These are phyloP conservation scores for Ctenomys sociabilis DNA, from an alignment of 2,113 vertebrate genomes.

Conservation along the genomic window DNA sequence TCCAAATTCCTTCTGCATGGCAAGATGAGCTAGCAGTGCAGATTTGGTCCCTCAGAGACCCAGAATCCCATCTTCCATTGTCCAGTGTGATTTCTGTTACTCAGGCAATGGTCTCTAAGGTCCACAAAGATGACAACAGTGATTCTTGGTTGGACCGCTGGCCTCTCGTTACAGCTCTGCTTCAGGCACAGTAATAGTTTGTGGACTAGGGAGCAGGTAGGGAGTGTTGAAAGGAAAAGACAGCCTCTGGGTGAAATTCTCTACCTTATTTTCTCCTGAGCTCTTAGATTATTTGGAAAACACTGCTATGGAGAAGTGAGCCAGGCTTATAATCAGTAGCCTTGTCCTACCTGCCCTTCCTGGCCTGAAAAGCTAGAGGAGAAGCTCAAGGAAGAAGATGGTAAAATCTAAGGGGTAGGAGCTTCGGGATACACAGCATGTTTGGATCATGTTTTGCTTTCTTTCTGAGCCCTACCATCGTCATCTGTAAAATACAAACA, in stretches of 20 bases:
- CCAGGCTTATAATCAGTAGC: background rate
- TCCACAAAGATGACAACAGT: conserved; percentile 18
- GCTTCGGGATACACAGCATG: background rate
- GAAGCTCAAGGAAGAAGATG: background rate
- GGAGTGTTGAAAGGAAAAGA: background rate
- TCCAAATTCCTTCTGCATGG: conserved; percentile 29
- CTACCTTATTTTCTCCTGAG: background rate
- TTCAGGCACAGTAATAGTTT: background rate
- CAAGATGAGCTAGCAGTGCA: background rate
- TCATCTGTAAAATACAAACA: background rate
- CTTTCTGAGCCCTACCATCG: background rate
- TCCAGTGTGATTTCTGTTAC: background rate
- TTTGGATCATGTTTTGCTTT: background rate
- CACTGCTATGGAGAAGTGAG: background rate
- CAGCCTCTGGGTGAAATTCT: background rate
- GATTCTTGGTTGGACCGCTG: conserved; percentile 37
- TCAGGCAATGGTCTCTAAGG: conserved; percentile 1
- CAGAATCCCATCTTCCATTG: background rate
- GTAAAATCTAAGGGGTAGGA: background rate
- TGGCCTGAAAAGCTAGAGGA: background rate
- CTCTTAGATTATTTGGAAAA: conserved; percentile 16
- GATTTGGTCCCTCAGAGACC: background rate
- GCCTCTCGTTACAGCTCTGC: rapidly evolving
- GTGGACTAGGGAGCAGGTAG: background rate
- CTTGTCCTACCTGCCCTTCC: background rate